Conservation (phyloP, 2,797 vertebrate species). For the Tiaroga cobitis region DNA sequence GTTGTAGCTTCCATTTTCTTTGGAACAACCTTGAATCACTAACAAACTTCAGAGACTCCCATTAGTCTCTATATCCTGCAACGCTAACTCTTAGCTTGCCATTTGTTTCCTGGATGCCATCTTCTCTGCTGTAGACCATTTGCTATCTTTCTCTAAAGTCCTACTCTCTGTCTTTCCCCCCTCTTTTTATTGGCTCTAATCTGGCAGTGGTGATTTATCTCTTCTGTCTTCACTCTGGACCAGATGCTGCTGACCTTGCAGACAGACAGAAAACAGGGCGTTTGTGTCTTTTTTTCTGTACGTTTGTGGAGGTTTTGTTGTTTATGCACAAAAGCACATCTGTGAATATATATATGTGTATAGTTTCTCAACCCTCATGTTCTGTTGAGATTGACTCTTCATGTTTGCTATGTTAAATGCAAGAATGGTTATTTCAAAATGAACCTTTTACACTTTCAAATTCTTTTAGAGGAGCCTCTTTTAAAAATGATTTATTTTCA, state of each 20-base stretch:
- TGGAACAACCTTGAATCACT: conserved; percentile 44
- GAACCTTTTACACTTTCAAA: not conserved
- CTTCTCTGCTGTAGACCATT: conserved; percentile 43
- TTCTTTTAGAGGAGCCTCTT: too few species aligned
- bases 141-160: conserved; percentile 44
- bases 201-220: conserved; percentile 62
- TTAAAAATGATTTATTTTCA: too few species aligned
- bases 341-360: not conserved
- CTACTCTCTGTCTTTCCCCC: not conserved
- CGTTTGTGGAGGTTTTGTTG: not conserved
- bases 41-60: conserved; percentile 45
- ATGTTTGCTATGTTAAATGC: not conserved
- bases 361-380: not conserved
- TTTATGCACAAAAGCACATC: conserved; percentile 8
- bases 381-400: not conserved
- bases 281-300: conserved; percentile 27
- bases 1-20: conserved; percentile 29
- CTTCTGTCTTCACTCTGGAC: conserved; percentile 56
- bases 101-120: conserved; percentile 56
- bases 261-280: conserved; percentile 40
- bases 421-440: not conserved
- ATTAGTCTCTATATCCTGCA: conserved; percentile 56
- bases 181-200: conserved; percentile 60
- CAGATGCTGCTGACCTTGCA: conserved; percentile 59
- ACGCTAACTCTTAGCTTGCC: conserved; percentile 44